Conservation (phyloP, 2,888 invertebrate species). For the Lepidochitona cinerea region DNA sequence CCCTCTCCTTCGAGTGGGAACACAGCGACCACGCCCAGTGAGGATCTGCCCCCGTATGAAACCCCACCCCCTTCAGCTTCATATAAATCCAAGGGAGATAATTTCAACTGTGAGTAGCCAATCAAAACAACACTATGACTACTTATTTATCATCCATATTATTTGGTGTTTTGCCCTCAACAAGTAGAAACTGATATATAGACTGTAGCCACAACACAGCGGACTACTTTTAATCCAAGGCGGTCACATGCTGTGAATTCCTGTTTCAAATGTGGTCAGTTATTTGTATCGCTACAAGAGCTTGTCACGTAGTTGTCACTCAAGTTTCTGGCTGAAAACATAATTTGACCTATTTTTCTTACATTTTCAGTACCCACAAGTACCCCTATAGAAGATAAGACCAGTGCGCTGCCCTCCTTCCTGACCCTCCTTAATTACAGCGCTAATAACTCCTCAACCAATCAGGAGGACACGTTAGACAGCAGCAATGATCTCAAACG, state of each 20-base stretch:
- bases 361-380: conserved; percentile 42
- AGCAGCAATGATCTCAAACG: conserved; percentile 44
- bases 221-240: too few relatives aligned
- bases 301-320: neutral
- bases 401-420: conserved; percentile 37
- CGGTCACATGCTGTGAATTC: too few relatives aligned
- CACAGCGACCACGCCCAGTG: conserved; percentile 53
- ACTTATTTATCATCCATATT: too few relatives aligned
- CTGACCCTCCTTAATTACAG: conserved; percentile 37
- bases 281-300: too few relatives aligned
- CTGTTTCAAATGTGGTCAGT: too few relatives aligned
- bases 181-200: too few relatives aligned
- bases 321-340: neutral
- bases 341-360: neutral
- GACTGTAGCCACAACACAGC: too few relatives aligned
- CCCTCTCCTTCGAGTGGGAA: conserved; percentile 18
- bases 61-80: conserved; percentile 48
- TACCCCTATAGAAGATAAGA: conserved; percentile 31
- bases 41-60: conserved; percentile 58
- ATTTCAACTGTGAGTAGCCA: conserved; percentile 34
- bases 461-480: conserved; percentile 22
- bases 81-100: conserved; percentile 42
- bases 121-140: too few relatives aligned
- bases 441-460: neutral
- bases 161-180: too few relatives aligned